Conservation (phyloP, 2,797 vertebrate species). For the Oryzias sinensis region DNA sequence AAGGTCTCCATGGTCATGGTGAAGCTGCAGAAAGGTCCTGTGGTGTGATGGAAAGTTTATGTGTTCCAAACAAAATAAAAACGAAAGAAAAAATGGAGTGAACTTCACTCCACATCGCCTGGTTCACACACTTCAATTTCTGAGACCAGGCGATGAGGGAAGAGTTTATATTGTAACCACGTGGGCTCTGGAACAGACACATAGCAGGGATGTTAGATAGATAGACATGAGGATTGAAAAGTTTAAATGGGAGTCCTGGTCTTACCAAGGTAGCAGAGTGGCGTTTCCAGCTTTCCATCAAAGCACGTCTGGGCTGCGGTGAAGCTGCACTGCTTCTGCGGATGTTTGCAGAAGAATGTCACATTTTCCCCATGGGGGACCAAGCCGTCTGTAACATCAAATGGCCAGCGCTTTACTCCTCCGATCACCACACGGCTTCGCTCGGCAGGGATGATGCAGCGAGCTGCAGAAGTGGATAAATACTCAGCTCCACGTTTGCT, state of each 20-base stretch:
- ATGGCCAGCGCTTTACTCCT: slow-evolving; percentile 81
- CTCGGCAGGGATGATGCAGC: slow-evolving; percentile 78
- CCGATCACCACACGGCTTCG: slow-evolving; percentile 79
- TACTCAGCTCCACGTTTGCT: too few relatives aligned
- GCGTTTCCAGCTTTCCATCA: slow-evolving; percentile 74
- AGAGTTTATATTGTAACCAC: slow-evolving; percentile 83
- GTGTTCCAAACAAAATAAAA: slow-evolving; percentile 13
- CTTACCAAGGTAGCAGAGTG: slow-evolving; percentile 83
- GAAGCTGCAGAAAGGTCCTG: slow-evolving; percentile 14
- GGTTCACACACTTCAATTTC: slow-evolving; percentile 76
- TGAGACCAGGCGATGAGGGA: slow-evolving; percentile 82
- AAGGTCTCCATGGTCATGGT: slow-evolving; percentile 5
- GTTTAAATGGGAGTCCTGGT: neutral
- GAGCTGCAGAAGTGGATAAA: slow-evolving; percentile 58
- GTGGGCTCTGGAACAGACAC: slow-evolving; percentile 77
- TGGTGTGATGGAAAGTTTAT: neutral
- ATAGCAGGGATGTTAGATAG: neutral
- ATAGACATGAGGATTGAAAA: neutral
- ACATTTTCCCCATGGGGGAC: slow-evolving; percentile 80
- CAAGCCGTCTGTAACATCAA: slow-evolving; percentile 77
- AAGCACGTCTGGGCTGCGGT: slow-evolving; percentile 69
- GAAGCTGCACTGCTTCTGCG: slow-evolving; percentile 75
- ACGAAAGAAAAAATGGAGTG: neutral
- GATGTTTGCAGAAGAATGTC: slow-evolving; percentile 82
- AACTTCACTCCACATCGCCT: slow-evolving; percentile 58